phyloP scores from a whole-genome alignment of 1,140 invertebrate species.

The Ips nitidus region DNA sequence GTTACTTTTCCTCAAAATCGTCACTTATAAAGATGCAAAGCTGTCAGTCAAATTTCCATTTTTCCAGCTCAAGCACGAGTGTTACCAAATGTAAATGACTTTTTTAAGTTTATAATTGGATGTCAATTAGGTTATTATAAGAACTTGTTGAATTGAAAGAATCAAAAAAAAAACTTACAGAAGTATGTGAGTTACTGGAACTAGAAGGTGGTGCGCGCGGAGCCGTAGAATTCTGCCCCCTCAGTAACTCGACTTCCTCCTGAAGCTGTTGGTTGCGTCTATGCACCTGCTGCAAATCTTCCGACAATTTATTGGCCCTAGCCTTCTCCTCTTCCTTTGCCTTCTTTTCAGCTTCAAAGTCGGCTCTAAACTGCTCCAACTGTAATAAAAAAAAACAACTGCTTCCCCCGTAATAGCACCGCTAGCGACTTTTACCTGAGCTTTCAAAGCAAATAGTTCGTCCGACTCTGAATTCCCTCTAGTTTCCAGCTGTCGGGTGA shows the following conservation, averaged over 20 bases:
- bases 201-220: neutral
- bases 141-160: neutral
- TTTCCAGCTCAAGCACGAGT: too few relatives aligned
- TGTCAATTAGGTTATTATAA: too few relatives aligned
- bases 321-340: conserved; percentile 34
- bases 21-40: too few relatives aligned
- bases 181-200: neutral
- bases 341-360: conserved; percentile 43
- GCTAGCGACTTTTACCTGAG: conserved; percentile 29
- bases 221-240: conserved; percentile 3
- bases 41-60: too few relatives aligned
- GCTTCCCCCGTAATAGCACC: too few relatives aligned
- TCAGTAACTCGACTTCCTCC: conserved; percentile 43
- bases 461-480: conserved; percentile 17
- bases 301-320: conserved; percentile 41
- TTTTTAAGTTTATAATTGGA: too few relatives aligned
- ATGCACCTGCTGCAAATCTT: conserved; percentile 43
- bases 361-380: conserved; percentile 43
- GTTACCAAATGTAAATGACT: too few relatives aligned
- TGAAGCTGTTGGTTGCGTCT: conserved; percentile 45
- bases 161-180: neutral
- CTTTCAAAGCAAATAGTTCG: conserved; percentile 32
- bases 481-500: conserved; percentile 17
- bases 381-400: conserved; percentile 29
- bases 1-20: too few relatives aligned